phyloP scores from a whole-genome alignment of 2,113 vertebrate species.

The Platanista minor region DNA sequence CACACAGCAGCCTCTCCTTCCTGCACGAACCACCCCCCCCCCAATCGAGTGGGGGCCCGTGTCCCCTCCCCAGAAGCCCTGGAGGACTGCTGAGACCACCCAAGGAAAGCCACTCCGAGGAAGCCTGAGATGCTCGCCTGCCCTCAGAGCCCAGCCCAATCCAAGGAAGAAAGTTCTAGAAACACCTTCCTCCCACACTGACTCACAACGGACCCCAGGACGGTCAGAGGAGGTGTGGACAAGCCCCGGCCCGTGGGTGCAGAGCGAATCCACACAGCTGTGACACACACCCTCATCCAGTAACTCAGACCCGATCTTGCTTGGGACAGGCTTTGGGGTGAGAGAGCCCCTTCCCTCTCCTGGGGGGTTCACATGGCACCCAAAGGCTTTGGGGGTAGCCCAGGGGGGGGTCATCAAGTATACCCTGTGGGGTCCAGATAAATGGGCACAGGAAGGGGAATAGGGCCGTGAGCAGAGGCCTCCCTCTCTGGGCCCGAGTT shows the following conservation, averaged over 20 bases:
- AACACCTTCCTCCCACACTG: background rate
- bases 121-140: background rate
- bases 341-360: background rate
- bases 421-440: background rate
- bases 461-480: background rate
- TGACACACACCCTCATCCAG: background rate
- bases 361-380: no score
- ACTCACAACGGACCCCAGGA: background rate
- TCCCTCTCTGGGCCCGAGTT: fast-evolving
- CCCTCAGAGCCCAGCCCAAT: background rate
- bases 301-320: background rate
- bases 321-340: background rate
- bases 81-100: background rate
- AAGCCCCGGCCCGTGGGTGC: fast-evolving
- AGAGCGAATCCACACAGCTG: background rate
- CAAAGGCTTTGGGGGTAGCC: background rate
- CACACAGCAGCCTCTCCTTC: background rate
- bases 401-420: no score
- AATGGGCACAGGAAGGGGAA: fast-evolving
- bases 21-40: background rate
- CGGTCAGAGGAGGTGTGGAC: background rate
- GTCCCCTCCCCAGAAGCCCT: background rate
- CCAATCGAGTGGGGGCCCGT: fast-evolving
- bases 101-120: background rate
- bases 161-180: background rate